These are phyloP conservation scores for Rhabdophis nuchalis DNA, from an alignment of 2,797 vertebrate genomes.

Conservation along the genomic window DNA sequence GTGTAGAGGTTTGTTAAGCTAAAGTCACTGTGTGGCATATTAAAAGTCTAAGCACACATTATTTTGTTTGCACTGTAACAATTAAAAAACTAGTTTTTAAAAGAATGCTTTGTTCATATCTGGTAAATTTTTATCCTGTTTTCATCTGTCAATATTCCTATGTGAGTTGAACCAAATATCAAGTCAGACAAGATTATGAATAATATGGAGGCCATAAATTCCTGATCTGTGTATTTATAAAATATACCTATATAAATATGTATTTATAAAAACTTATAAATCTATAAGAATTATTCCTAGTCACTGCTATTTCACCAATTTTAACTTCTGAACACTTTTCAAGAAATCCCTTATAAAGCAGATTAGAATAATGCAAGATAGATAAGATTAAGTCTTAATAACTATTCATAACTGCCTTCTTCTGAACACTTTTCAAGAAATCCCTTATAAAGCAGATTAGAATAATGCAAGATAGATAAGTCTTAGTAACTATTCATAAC, in stretches of 20 bases:
- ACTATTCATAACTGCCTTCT: background rate
- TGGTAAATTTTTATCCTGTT: background rate
- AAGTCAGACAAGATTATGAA: background rate
- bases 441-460: background rate
- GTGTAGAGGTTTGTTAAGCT: background rate
- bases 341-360: background rate
- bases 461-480: background rate
- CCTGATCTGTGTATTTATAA: background rate
- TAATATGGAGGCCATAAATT: background rate
- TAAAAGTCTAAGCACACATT: background rate
- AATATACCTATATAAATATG: background rate
- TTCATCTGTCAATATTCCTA: background rate
- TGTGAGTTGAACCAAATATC: background rate
- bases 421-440: background rate
- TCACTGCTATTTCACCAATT: background rate
- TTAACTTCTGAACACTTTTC: background rate
- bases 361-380: background rate
- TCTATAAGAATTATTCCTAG: background rate
- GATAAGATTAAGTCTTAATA: background rate
- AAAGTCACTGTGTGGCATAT: background rate
- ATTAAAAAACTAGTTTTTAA: background rate
- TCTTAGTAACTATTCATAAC: background rate
- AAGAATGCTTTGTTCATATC: background rate
- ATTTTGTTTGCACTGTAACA: background rate
- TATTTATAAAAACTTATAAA: background rate